phyloP scores from a whole-genome alignment of 2,113 vertebrate genomes.

The Elaphurus davidianus region DNA sequence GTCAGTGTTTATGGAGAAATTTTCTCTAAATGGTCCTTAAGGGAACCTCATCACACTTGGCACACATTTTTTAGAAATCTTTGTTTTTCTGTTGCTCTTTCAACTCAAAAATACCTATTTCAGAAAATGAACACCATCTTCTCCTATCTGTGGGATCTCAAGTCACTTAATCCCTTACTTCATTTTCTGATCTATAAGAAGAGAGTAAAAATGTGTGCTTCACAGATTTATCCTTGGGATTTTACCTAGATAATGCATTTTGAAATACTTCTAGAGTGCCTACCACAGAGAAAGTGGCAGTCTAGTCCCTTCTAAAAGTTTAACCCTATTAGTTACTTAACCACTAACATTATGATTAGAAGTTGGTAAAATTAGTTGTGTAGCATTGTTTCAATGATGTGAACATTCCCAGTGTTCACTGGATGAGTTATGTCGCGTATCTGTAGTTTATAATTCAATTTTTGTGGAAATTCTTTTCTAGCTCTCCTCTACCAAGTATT shows the following conservation, averaged over 20 bases:
- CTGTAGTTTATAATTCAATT: conserved; percentile 48
- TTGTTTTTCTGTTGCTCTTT: conserved; percentile 21
- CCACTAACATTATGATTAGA: neutral
- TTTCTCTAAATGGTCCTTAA: neutral
- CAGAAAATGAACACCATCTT: neutral
- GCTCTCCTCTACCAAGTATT: conserved; percentile 15
- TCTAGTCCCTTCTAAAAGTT: neutral
- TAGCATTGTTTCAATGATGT: neutral
- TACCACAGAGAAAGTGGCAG: neutral
- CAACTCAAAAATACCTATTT: neutral
- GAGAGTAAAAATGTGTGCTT: neutral
- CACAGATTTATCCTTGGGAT: neutral
- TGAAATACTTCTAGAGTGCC: neutral
- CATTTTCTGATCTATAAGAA: neutral
- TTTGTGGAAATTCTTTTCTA: conserved; percentile 35
- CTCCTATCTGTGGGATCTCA: neutral
- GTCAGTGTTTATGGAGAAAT: conserved; percentile 11
- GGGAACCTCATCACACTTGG: neutral
- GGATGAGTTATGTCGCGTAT: neutral
- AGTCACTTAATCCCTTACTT: neutral
- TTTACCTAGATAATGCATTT: neutral
- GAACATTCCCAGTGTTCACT: neutral
- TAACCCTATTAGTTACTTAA: neutral
- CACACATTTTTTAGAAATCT: conserved; percentile 2
- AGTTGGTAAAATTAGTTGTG: neutral